Conservation (phyloP, 35 echinoderm and acorn worm genomes). For the Anneissia japonica region DNA sequence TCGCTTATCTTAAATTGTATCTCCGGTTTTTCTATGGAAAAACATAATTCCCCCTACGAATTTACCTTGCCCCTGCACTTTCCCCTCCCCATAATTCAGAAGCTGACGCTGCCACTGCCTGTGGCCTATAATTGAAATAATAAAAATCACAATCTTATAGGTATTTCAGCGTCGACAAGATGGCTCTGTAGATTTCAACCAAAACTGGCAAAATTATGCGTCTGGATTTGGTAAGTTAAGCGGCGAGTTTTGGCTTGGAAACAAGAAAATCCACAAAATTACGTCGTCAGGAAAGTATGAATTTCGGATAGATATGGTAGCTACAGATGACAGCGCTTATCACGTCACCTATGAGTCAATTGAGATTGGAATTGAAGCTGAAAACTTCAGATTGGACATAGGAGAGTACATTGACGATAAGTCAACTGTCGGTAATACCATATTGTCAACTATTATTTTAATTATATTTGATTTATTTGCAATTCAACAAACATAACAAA, state of each 20-base stretch:
- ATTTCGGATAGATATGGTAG: too few relatives aligned
- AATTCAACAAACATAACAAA: too few relatives aligned
- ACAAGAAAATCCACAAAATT: constrained; percentile 2
- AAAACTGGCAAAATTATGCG: background rate
- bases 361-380: too few relatives aligned
- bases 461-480: too few relatives aligned
- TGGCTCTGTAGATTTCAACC: constrained; percentile 5
- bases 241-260: constrained; percentile 6
- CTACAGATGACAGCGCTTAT: too few relatives aligned
- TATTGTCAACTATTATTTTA: too few relatives aligned
- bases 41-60: background rate
- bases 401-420: too few relatives aligned
- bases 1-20: background rate
- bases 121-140: background rate
- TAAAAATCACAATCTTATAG: background rate
- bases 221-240: constrained; percentile 1
- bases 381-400: too few relatives aligned
- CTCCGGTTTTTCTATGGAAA: background rate
- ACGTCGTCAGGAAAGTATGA: background rate
- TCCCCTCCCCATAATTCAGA: background rate
- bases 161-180: constrained; percentile 9
- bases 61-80: background rate
- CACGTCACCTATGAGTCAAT: too few relatives aligned
- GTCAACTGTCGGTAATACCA: too few relatives aligned
- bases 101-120: background rate